Base-by-base conservation (phyloP, 2,113 vertebrate species). In the Origma solitaria region DNA sequence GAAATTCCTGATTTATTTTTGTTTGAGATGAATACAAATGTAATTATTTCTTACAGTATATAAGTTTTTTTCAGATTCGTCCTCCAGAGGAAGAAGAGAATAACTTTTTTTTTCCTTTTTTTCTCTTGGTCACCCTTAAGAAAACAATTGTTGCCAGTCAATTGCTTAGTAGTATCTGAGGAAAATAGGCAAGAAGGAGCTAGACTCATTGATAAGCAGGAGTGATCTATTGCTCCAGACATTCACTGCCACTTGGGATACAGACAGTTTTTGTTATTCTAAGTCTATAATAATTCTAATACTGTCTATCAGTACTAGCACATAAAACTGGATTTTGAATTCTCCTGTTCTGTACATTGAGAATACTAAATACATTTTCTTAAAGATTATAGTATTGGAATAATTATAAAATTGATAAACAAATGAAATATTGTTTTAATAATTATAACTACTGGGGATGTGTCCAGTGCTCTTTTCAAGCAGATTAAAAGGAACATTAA, bases 321-420 rank as follows among this genome's bases (percentile, higher is more conserved):
- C 53, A 10, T 80, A 79, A 86, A 91, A 68, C 6, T 27, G 3
- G 15, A 40, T 40, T 15, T 50, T 76, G 30, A 86, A 75, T 64
- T 57, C 6, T 53, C 30, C 15, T 64, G 25, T 58, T 16, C 15
- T 60, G 16, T 30, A 57, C 10, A 31, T 3, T 22, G 9, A 71
- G 6, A 60, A 38, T 31, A 38, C 2, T 44, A 53, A 2, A 3
- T 11, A 45, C 0, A 0, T 51, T 89, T 31, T n/a, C 27, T 50
- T 77, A 44, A 11, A 64, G 15, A 35, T 77, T 71, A 40, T 27
- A 18, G 15, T 61, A 62, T 6, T 65, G 17, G 17, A 71, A 42
- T 76, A 71, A 75, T 65, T 33, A 57, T 28, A 53, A 65, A 70
- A 47, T 16, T 79, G 7, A 35, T 40, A 37, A 84, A 45, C 5